Base-by-base conservation (phyloP, 2,888 invertebrate genomes). In the Zhuqinia jingwanae region DNA sequence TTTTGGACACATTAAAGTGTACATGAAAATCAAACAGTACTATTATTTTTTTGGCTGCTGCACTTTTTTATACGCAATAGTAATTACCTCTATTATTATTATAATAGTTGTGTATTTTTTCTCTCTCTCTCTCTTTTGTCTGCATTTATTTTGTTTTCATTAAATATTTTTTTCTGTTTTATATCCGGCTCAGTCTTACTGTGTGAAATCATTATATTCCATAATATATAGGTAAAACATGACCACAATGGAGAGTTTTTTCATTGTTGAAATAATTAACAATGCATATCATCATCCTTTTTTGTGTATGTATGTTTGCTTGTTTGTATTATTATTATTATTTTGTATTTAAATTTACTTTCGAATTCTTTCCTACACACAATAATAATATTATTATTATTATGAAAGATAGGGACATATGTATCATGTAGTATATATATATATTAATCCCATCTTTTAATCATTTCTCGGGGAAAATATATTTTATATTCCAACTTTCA, bases 121-220 rank as follows among this genome's bases (percentile, higher is more conserved):
- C 20, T 68, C 3, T 30, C 65, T 65, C 15, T 36, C 20, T 22
- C 2, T 58, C 22, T n/a, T n/a, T n/a, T 58, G 58, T 58, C 45
- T 70, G 68, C 68, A 68, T 68, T 68, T n/a, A n/a, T n/a, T 68
- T 17, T 42, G 47, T 45, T 70, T 45, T 11, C 68, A 45, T 70
- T 70, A 70, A 70, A 70, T 70, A 70, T 70, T 70, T n/a, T n/a
- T n/a, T n/a, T n/a, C n/a, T n/a, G n/a, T n/a, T n/a, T 78, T 76
- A 75, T 86, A 65, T 86, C 60, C 78, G 82, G 73, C 65, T 87
- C 87, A 87, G 87, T 87, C 87, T 87, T 87, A 76, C 80, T 87
- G 76, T 70, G 76, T 87, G 87, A 87, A 87, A 85, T 87, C 87
- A 87, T 70, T 70, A 42, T 75, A 65, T 84, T 77, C 63, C 83